phyloP scores from a whole-genome alignment of 1,140 invertebrate species.

The Eulimnadia texana region DNA sequence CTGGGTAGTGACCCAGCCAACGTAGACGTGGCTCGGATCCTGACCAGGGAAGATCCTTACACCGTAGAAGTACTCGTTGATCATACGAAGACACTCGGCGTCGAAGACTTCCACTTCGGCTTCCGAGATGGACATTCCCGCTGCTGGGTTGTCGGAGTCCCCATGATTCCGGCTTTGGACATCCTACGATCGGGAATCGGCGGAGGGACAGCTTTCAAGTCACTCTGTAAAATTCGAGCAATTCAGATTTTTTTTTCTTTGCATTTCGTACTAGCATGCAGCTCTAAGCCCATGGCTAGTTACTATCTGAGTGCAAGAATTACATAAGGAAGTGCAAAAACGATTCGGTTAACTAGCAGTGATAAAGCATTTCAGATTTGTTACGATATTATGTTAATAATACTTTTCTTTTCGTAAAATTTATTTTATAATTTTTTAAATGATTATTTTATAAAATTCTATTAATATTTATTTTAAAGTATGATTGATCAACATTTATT shows the following conservation, averaged over 20 bases:
- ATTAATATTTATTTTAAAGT: slow-evolving; percentile 16
- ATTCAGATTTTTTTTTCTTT: slow-evolving; percentile 8
- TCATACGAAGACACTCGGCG: slow-evolving; percentile 70
- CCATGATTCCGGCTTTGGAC: slow-evolving; percentile 23
- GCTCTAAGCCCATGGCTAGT: too few relatives aligned
- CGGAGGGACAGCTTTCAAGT: slow-evolving; percentile 46
- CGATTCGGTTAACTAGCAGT: too few relatives aligned
- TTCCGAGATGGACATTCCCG: slow-evolving; percentile 53
- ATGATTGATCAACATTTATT: background rate
- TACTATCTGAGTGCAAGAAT: too few relatives aligned
- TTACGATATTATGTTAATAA: too few relatives aligned
- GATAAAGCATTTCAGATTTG: too few relatives aligned
- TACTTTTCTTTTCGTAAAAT: too few relatives aligned
- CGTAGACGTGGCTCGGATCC: slow-evolving; percentile 90
- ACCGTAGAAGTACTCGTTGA: slow-evolving; percentile 97
- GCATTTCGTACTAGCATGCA: background rate
- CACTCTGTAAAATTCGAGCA: slow-evolving; percentile 33
- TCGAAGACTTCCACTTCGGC: slow-evolving; percentile 62
- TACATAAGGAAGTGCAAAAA: too few relatives aligned
- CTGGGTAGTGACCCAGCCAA: slow-evolving; percentile 98
- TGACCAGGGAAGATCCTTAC: slow-evolving; percentile 63
- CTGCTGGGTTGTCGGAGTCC: slow-evolving; percentile 23
- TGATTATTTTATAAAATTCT: too few relatives aligned
- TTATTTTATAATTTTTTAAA: too few relatives aligned
- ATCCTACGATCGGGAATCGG: slow-evolving; percentile 45